Evolutionary conservation across 2,888 invertebrate species (phyloP).

Genomic region (Synanthedon tipuliformis): DNA sequence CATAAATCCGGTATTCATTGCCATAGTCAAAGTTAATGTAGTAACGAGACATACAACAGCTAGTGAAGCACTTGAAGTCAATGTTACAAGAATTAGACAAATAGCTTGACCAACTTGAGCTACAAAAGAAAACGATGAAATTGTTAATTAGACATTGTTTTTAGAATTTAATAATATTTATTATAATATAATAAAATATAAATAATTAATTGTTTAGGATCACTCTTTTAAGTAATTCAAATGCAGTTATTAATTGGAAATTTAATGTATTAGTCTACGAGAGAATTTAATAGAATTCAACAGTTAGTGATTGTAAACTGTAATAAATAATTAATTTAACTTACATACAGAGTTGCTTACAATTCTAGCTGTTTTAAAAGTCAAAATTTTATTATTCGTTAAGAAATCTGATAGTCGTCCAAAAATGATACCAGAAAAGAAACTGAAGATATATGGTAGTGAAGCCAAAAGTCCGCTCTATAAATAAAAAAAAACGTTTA

Average conservation of each 20-base stretch:
- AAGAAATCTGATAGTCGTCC: conserved; percentile 68
- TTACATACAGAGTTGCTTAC: conserved; percentile 59
- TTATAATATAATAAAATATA: too few species aligned
- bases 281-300: too few species aligned
- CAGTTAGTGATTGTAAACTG: too few species aligned
- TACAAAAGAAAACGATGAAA: conserved; percentile 8
- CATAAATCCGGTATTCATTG: conserved; percentile 64
- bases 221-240: too few species aligned
- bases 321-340: conserved; percentile 5
- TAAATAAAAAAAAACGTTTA: conserved; percentile 14
- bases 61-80: conserved; percentile 34
- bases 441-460: conserved; percentile 72
- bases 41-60: conserved; percentile 66
- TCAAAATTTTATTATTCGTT: conserved; percentile 34
- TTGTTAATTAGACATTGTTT: too few species aligned
- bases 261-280: too few species aligned
- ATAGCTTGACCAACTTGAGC: conserved; percentile 26
- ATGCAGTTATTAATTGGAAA: too few species aligned
- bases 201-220: too few species aligned
- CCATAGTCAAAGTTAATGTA: conserved; percentile 68
- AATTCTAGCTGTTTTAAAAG: conserved; percentile 35
- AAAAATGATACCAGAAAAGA: conserved; percentile 58
- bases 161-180: too few species aligned
- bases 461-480: conserved; percentile 73
- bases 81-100: conserved; percentile 38